Conservation (phyloP, 1,140 invertebrate genomes). For the Macrobrachium rosenbergii region DNA sequence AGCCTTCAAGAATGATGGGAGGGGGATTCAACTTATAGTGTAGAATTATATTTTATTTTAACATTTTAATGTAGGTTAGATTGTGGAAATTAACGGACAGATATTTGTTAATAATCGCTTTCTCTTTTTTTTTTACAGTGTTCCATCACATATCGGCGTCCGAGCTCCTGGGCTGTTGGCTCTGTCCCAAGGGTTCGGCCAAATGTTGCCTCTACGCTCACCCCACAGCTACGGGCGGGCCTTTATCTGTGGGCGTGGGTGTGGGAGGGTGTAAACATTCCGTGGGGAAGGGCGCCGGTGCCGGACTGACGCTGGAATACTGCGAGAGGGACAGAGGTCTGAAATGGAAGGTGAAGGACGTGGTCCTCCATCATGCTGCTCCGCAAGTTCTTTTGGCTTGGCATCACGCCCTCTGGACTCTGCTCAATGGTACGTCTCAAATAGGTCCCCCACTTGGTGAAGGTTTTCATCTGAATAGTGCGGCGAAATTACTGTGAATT, state of each 20-base stretch:
- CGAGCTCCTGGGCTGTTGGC: conserved; percentile 33
- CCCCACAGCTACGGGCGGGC: conserved; percentile 3
- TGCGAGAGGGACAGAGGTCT: not conserved
- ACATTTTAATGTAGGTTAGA: no score
- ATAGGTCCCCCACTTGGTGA: no score
- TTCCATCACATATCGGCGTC: not conserved
- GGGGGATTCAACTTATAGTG: no score
- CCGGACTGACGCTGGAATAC: conserved; percentile 3
- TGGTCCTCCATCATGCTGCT: not conserved
- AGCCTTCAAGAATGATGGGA: no score
- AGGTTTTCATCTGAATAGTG: no score
- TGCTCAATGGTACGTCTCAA: not conserved
- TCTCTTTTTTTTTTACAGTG: conserved; percentile 16
- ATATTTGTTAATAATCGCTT: no score
- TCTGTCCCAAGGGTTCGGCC: conserved; percentile 31
- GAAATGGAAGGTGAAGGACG: not conserved
- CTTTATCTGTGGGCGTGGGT: conserved; percentile 15
- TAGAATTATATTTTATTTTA: no score
- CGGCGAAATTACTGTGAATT: no score
- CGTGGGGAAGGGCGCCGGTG: not conserved
- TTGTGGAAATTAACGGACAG: no score
- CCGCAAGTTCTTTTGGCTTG: not conserved
- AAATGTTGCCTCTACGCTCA: conserved; percentile 20
- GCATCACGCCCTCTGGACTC: conserved; percentile 4
- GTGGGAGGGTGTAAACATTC: not conserved